phyloP scores from a whole-genome alignment of 2,888 invertebrate genomes.

The Drepana falcataria region DNA sequence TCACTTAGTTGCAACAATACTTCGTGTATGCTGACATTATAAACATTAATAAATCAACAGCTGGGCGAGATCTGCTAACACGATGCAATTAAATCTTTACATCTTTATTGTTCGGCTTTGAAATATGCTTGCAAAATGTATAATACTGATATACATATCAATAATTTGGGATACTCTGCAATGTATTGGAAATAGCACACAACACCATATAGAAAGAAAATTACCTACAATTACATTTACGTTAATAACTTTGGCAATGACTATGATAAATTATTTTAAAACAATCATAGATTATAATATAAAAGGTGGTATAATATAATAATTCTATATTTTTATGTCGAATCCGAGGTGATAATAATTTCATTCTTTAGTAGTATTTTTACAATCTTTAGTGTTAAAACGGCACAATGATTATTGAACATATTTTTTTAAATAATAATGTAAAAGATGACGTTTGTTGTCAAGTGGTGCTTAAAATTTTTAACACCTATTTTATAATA shows the following conservation, averaged over 20 bases:
- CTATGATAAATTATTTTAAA: slow-evolving; percentile 3
- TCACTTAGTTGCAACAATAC: slow-evolving; percentile 4
- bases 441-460: too few relatives aligned
- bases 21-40: slow-evolving; percentile 1
- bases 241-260: slow-evolving; percentile 40
- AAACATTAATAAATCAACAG: slow-evolving; percentile 23
- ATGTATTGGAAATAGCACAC: background rate
- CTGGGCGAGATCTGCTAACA: slow-evolving; percentile 16
- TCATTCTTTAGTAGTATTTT: too few relatives aligned
- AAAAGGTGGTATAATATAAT: background rate
- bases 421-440: too few relatives aligned
- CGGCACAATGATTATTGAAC: too few relatives aligned
- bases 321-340: background rate
- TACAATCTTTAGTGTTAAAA: too few relatives aligned
- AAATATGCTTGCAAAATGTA: slow-evolving; percentile 2
- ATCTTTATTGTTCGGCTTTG: background rate
- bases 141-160: slow-evolving; percentile 15
- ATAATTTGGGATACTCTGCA: background rate
- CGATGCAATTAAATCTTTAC: slow-evolving; percentile 4
- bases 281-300: background rate
- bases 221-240: slow-evolving; percentile 14
- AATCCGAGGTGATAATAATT: too few relatives aligned
- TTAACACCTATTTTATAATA: too few relatives aligned
- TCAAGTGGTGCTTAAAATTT: too few relatives aligned
- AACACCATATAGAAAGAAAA: slow-evolving; percentile 4